Base-by-base conservation (phyloP, 2,113 vertebrate genomes). In the Rousettus leschenaultii region DNA sequence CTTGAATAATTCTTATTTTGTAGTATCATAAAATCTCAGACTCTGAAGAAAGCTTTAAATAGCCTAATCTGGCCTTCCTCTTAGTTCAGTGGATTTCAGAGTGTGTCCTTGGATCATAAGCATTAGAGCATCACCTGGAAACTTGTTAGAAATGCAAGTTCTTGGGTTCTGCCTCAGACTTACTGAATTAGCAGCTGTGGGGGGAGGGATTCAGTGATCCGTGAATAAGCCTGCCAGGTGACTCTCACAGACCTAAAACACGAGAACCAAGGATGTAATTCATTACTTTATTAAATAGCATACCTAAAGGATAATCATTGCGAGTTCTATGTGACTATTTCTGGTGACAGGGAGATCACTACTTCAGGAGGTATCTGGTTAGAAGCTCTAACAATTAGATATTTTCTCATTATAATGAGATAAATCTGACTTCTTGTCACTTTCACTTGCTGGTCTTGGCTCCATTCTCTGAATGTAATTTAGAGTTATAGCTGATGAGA, bases 401-500 rank as follows among this genome's bases (percentile, higher is more conserved):
- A 66, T 30, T 75, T 80, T 78, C 59, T 92, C 88, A n/a, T 57
- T 78, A 55, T 55, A 43, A 18, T 80, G 66, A 95, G 53, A 96
- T 45, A 75, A 61, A 75, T 40, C 83, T 80, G 24, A 6, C 0
- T 83, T 51, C n/a, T 89, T 82, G 57, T 77, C 33, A 38, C 35
- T 94, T 57, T 73, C 82, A 55, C 84, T 61, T 51, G 35, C 53
- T 83, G 80, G 63, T 63, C 55, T 75, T 83, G 94, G 95, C 75
- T 53, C 33, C 53, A 16, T 55, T 24, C 48, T 61, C 89, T 43
- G 55, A 59, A 43, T 40, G 11, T 89, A 92, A 66, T 77, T 91
- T 51, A 89, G 84, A 92, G 86, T 93, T 91, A 93, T 3, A 80
- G 89, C 85, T 96, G 87, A 26, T n/a, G 80, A 33, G 38, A 80